Percentiles rank a stretch among this genome's conserved stretches.
These are phyloP conservation scores for Phaetusa simplex DNA, from an alignment of 2,113 vertebrate species.

Conservation along the genomic window DNA sequence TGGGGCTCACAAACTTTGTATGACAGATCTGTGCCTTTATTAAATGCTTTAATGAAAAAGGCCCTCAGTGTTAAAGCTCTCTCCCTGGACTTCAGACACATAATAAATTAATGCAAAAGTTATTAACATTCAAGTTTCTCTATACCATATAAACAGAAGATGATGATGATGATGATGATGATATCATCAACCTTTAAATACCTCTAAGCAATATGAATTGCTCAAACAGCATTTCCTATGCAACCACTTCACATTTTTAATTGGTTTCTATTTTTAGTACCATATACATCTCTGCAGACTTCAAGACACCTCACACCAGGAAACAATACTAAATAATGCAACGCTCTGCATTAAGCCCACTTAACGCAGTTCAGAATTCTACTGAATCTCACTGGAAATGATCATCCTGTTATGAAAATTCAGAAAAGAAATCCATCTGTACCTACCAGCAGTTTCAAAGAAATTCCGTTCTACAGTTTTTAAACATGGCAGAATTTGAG, in stretches of 20 bases:
- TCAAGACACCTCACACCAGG: neutral
- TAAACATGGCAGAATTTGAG: neutral
- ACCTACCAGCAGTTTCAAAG: neutral
- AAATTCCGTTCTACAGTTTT: neutral
- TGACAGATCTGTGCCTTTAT: accelerated
- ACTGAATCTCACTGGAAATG: neutral
- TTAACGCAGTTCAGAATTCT: neutral
- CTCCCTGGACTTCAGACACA: neutral
- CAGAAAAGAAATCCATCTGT: neutral
- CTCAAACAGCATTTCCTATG: neutral
- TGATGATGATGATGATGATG: neutral
- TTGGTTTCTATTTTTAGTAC: neutral
- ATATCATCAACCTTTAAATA: neutral
- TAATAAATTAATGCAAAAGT: neutral
- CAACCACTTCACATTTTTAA: neutral
- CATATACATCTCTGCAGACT: neutral
- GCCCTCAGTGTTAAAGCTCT: neutral
- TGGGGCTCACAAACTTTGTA: neutral
- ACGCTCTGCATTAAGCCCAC: neutral
- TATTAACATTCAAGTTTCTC: neutral
- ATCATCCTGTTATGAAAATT: neutral
- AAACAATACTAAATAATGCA: neutral
- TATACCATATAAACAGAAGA: neutral
- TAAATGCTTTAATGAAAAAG: neutral
- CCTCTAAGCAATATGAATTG: neutral